These are phyloP conservation scores for Aselliscus stoliczkanus DNA, from an alignment of 2,797 vertebrate species.

Conservation along the genomic window DNA sequence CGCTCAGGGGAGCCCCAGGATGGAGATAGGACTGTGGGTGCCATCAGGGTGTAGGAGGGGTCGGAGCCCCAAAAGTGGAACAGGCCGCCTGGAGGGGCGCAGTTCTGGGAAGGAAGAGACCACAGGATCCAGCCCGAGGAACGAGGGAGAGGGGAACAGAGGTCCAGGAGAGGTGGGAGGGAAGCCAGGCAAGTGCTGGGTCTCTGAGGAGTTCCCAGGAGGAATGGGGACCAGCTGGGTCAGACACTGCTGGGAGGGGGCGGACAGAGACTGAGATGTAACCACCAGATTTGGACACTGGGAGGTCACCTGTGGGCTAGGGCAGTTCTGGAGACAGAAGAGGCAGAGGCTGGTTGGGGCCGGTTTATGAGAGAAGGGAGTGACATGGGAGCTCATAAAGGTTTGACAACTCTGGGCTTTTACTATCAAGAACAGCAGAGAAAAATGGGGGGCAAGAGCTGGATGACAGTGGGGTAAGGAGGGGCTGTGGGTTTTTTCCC, in stretches of 20 bases:
- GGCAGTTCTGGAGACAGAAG: background rate
- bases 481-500: background rate
- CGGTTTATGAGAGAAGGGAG: rapidly evolving
- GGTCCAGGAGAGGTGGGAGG: background rate
- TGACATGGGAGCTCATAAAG: rapidly evolving
- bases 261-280: background rate
- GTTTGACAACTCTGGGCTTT: background rate
- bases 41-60: background rate
- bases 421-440: no score
- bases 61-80: background rate
- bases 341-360: background rate
- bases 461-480: background rate
- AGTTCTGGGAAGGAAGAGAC: background rate
- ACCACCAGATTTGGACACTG: background rate
- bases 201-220: background rate
- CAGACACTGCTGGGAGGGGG: background rate
- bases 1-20: background rate
- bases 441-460: background rate
- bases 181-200: background rate
- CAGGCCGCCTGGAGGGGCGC: background rate
- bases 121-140: background rate
- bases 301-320: background rate
- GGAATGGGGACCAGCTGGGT: background rate
- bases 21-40: background rate
- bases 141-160: no score